Base-by-base conservation (phyloP, 2,888 invertebrate genomes). In the Troilus luridus region DNA sequence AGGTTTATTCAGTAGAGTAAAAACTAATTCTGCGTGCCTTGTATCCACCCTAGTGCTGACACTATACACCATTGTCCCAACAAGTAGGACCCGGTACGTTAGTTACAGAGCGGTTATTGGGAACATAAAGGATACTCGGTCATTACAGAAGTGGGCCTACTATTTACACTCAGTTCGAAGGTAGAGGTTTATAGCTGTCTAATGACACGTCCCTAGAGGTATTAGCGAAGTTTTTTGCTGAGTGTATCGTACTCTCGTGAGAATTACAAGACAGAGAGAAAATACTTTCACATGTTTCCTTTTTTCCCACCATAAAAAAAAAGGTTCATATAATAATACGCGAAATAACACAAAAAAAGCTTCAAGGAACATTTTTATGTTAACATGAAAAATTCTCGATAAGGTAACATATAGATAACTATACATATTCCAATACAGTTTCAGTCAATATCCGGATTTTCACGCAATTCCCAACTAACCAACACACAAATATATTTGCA, bases 81-180 rank as follows among this genome's bases (percentile, higher is more conserved):
- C 27, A 77, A 7, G 27, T 41, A 0, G 27, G 72, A 17, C 19
- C 17, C 72, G 27, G 17, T 14, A 17, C 14, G 41, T 41, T 77
- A 77, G 72, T 77, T 19, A 41, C 27, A 77, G 72, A 41, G 27
- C 41, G 27, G 12, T 2, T 17, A 41, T 17, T 77, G 19, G 41
- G 12, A 19, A 5, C 41, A 77, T 77, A 19, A 41, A 41, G n/a
- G 17, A 17, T 17, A 41, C 72, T 41, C 27, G 27, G 41, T 17
- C 72, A 72, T 77, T 77, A 77, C 67, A 67, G 72, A 77, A 41
- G 19, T 7, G 72, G 9, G 19, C 72, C 72, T 77, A 19, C 27
- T 77, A 77, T 77, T 77, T 77, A 77, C 72, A 27, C 19, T 77
- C 72, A 41, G 72, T 41, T 19, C 27, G 72, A 77, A 41, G 72